A percentile compares a stretch with the other conserved stretches of the same genome.
These are phyloP conservation scores for Fukomys damarensis DNA, from an alignment of 2,113 vertebrate species.

Conservation along the genomic window DNA sequence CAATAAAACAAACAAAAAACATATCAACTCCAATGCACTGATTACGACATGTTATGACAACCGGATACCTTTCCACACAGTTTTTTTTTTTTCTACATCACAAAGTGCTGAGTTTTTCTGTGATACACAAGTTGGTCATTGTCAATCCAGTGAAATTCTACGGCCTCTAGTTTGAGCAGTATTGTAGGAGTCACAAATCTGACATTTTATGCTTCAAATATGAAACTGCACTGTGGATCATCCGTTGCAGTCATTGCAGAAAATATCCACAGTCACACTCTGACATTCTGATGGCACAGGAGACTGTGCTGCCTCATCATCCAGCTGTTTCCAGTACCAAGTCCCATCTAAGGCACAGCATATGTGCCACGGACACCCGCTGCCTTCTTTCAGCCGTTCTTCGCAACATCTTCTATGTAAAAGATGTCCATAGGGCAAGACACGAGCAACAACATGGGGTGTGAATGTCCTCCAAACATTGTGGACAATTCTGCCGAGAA, in stretches of 20 bases:
- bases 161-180: conserved; percentile 91
- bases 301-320: conserved; percentile 91
- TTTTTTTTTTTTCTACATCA: neutral
- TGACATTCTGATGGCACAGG: conserved; percentile 95
- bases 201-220: conserved; percentile 96
- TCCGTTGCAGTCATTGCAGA: conserved; percentile 94
- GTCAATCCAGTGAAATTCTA: conserved; percentile 79
- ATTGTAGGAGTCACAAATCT: conserved; percentile 93
- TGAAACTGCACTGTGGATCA: conserved; percentile 93
- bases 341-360: conserved; percentile 92
- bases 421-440: conserved; percentile 95
- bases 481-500: conserved; percentile 95
- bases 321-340: conserved; percentile 91
- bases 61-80: neutral
- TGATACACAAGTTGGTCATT: neutral
- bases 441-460: conserved; percentile 92
- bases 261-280: conserved; percentile 92
- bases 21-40: conserved; percentile 8
- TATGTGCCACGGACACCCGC: conserved; percentile 95
- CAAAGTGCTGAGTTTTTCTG: neutral
- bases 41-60: conserved; percentile 24
- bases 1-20: neutral
- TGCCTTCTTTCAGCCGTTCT: conserved; percentile 90
- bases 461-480: conserved; percentile 99
- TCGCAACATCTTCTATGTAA: conserved; percentile 95